phyloP scores from a whole-genome alignment of 2,113 vertebrate species.

The Neogale vison region DNA sequence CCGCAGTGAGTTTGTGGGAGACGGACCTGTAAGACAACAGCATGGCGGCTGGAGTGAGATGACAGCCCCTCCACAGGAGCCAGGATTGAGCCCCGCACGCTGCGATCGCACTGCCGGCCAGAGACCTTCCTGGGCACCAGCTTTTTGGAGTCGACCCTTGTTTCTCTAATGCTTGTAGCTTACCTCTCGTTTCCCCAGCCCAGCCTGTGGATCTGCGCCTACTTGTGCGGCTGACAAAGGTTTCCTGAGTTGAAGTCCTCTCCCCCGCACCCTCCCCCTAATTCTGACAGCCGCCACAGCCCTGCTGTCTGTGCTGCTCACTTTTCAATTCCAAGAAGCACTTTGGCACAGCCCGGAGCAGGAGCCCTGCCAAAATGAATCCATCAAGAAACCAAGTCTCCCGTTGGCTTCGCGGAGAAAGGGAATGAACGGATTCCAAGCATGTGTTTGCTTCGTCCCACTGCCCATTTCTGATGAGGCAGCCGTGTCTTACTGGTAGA shows the following conservation, averaged over 20 bases:
- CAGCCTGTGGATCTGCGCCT: background rate
- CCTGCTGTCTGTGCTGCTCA: background rate
- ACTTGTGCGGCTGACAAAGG: background rate
- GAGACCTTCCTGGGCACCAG: background rate
- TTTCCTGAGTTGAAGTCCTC: background rate
- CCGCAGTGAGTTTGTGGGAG: too few species aligned
- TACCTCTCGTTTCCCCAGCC: background rate
- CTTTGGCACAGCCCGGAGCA: background rate
- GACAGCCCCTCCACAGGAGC: fast-evolving
- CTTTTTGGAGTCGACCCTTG: background rate
- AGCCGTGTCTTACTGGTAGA: background rate
- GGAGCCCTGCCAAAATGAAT: constrained; percentile 32
- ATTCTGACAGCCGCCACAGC: background rate
- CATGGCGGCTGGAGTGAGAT: fast-evolving
- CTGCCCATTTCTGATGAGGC: background rate
- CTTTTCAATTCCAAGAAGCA: constrained; percentile 10
- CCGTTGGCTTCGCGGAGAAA: background rate
- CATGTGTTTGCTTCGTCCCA: background rate
- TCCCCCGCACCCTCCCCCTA: too few species aligned
- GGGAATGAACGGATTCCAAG: background rate
- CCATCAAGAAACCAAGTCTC: background rate
- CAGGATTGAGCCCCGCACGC: too few species aligned
- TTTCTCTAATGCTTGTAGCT: background rate
- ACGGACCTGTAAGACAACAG: fast-evolving
- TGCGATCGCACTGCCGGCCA: fast-evolving